These are phyloP conservation scores for Podarcis muralis DNA, from an alignment of 2,113 vertebrate genomes.

Conservation along the genomic window DNA sequence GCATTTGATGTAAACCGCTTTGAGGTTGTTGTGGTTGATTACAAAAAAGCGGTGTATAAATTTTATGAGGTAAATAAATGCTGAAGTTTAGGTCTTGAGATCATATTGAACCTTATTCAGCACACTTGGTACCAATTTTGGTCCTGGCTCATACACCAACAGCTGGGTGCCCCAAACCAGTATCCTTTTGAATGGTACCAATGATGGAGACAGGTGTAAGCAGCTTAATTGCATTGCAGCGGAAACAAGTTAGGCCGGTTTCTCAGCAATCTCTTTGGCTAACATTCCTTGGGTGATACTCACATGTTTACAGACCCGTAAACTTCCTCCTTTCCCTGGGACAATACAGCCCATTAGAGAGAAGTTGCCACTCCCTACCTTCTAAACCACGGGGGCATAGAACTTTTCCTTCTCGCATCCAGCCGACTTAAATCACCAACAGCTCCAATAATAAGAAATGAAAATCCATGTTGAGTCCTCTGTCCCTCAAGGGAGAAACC, in stretches of 20 bases:
- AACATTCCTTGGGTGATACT: slow-evolving; percentile 70
- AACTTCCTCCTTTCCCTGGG: slow-evolving; percentile 47
- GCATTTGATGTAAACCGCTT: no score
- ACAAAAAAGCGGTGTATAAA: no score
- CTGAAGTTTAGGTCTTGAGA: no score
- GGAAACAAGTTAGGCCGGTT: slow-evolving; percentile 52
- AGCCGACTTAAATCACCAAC: background rate
- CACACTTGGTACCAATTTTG: no score
- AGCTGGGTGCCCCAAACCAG: no score
- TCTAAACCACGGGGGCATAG: slow-evolving; percentile 1
- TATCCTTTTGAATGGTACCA: background rate
- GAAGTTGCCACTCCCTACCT: background rate
- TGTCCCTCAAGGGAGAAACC: background rate
- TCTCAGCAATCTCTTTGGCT: slow-evolving; percentile 56
- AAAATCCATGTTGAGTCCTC: background rate
- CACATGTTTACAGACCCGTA: slow-evolving; percentile 48
- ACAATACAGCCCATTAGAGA: background rate
- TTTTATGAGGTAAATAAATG: no score
- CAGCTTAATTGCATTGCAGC: background rate
- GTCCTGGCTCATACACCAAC: no score
- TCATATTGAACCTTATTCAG: no score
- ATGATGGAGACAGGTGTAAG: slow-evolving; percentile 22
- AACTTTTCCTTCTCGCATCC: background rate
- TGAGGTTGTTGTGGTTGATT: no score
- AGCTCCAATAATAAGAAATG: background rate